Evolutionary conservation across 2,888 invertebrate species (phyloP), one percentile per base, ranked within the genome.

Genomic region (Acrocyrtus sp.): DNA sequence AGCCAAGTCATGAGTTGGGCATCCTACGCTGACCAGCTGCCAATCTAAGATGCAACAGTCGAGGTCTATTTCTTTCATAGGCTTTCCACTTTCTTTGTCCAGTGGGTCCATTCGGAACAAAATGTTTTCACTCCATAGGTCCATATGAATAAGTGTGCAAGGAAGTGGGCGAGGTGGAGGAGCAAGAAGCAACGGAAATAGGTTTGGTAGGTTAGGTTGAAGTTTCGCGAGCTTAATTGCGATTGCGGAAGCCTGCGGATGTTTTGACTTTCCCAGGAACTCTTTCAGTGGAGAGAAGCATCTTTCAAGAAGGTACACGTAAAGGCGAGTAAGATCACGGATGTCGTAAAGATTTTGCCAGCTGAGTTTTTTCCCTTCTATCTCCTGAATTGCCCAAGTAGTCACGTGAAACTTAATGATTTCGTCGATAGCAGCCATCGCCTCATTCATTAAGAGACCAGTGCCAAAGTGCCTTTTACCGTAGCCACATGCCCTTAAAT

Each of bases 41-140:
- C 81, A 82, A 75, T 82, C 82, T 10, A 82, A 68, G 24, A 82
- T 77, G 54, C 65, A 75, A 67, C 82, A 82, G 26, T 79, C 75
- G 1, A 80, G 29, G 3, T 72, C 74, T 10, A 56, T 56, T 10
- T 74, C 72, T 39, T 75, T 70, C 34, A 57, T 12, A 10, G 63
- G 19, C 8, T 56, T 45, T 3, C 45, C 29, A 43, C 53, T 29
- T 12, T 61, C 75, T 6, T n/a, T 41, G 24, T 76, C 68, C 6
- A 76, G 79, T 4, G 78, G 76, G n/a, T 60, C 70, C 34, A 76
- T 69, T 19, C 78, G 73, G 56, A 82, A 82, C 15, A 82, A 74
- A 24, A 82, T 69, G 70, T 82, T 82, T 54, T 82, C 82, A 72
- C 81, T 81, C 82, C 82, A 82, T 50, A 82, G 80, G 70, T 82